Evolutionary conservation across 2,797 vertebrate genomes (phyloP).

Genomic region (Sciurus vulgaris): DNA sequence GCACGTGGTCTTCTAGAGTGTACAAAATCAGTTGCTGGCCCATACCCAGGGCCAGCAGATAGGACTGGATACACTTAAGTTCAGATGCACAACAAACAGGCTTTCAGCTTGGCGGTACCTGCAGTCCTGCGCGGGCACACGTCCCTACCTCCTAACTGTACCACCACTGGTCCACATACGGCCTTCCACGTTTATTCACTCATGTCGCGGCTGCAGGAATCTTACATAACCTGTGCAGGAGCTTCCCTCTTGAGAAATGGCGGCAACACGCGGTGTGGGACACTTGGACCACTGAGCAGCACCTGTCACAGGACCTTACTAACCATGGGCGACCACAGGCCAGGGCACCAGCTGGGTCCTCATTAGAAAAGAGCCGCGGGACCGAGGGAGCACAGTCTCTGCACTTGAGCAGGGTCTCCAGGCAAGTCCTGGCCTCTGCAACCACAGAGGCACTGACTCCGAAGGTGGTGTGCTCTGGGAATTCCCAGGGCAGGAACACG

Average conservation of each 20-base stretch:
- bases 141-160: too few relatives aligned
- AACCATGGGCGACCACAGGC: background rate
- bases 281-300: background rate
- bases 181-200: background rate
- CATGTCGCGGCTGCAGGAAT: background rate
- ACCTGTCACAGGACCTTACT: background rate
- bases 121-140: too few relatives aligned
- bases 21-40: background rate
- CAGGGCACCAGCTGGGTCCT: background rate
- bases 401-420: background rate
- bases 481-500: background rate
- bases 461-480: background rate
- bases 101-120: too few relatives aligned
- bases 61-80: slow-evolving; percentile 18
- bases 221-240: background rate
- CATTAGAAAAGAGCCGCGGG: too few relatives aligned
- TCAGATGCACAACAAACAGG: background rate
- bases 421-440: background rate
- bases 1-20: background rate
- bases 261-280: background rate
- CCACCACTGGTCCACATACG: too few relatives aligned
- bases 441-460: background rate
- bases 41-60: background rate
- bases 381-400: background rate
- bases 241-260: background rate